Evolutionary conservation across 1,140 invertebrate species (phyloP), one percentile per base, ranked within the genome.

Genomic region (Neodiprion virginianus): DNA sequence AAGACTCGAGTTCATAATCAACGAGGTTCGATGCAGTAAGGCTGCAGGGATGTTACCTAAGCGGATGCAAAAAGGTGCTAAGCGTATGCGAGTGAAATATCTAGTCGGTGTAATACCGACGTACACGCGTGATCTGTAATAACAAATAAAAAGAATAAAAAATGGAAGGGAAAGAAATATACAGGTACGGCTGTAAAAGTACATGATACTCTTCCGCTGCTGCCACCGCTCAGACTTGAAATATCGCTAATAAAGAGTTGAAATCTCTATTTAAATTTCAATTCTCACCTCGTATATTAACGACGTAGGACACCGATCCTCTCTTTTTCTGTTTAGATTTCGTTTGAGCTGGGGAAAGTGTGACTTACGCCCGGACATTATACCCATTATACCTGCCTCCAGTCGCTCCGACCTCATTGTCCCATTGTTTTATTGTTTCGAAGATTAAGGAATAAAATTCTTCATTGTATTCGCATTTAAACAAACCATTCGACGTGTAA

Each of bases 21-120:
- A 40, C 28, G 28, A 1, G 28, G 28, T 40, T 40, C 28, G 28
- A 21, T 40, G 28, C 28, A 40, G 73, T 69, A 76, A 75, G 77
- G 73, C 67, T 11, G 53, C 28, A 73, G 68, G 73, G 67, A 77
- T 77, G 77, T 84, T 84, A 77, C 83, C 76, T 79, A 85, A 86
- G 84, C 84, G 85, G 85, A 86, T 86, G 81, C 82, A 82, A 81
- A 85, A 85, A 85, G 85, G 85, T 86, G 85, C 82, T 83, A 85
- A 85, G 78, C 74, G 81, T 85, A 85, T 86, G 82, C 83, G 79
- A 71, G 69, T 82, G 3, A 61, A 61, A 61, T 61, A 61, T 61
- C 11, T 61, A 17, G 53, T 17, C 53, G 53, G 0, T 14, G 53
- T 14, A 17, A 61, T 61, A 14, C 53, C 11, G 8, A 5, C 28